These are phyloP conservation scores for Papilio aristodemus DNA, from an alignment of 1,140 invertebrate species.

Conservation along the genomic window DNA sequence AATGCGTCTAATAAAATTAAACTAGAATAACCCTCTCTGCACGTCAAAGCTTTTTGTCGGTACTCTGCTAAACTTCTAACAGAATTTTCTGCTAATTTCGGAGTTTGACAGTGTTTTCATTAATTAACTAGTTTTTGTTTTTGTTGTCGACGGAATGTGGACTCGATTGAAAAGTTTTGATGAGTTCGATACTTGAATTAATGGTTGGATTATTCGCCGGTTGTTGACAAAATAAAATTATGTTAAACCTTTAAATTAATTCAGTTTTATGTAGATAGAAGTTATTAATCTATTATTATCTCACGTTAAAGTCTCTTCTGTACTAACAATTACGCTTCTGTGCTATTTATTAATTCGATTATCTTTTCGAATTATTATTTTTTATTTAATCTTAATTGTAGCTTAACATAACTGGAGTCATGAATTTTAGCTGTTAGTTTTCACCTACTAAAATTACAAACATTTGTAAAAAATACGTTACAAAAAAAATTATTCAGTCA, in stretches of 20 bases:
- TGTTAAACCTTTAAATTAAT: no score
- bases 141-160: background rate
- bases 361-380: no score
- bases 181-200: background rate
- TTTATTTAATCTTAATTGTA: no score
- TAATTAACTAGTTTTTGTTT: slow-evolving; percentile 19
- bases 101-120: slow-evolving; percentile 16
- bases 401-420: no score
- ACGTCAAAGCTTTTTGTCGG: slow-evolving; percentile 4
- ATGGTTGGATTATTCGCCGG: background rate
- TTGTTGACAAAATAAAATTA: background rate
- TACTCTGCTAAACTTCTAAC: background rate
- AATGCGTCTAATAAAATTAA: slow-evolving; percentile 4
- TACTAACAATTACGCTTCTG: no score
- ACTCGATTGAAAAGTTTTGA: background rate
- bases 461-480: background rate
- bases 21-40: background rate
- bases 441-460: background rate
- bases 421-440: no score
- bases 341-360: no score
- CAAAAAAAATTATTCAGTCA: background rate
- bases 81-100: slow-evolving; percentile 7
- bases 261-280: no score
- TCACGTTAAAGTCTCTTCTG: no score
- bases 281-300: no score